A percentile compares a stretch with the other conserved stretches of the same genome.
Evolutionary conservation across 2,888 invertebrate genomes (phyloP).

Genomic region (Eupeodes luniger): DNA sequence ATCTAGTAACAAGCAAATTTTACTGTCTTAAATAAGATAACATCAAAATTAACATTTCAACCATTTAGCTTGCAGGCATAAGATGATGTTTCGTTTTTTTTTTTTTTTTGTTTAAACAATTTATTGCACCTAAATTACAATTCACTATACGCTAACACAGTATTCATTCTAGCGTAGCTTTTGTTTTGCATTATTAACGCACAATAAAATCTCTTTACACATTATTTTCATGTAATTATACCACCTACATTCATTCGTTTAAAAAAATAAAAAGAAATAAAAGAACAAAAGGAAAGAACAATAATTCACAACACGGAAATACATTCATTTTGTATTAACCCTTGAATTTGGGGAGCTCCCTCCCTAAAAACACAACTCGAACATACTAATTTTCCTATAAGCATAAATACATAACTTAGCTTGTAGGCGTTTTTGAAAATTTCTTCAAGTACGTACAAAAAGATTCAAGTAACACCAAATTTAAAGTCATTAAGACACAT

Average conservation of each 20-base stretch:
- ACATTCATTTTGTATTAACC: background rate
- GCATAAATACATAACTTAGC: background rate
- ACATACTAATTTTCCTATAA: background rate
- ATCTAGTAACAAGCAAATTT: too few relatives aligned
- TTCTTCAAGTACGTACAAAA: background rate
- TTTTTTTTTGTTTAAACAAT: background rate
- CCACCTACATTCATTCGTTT: background rate
- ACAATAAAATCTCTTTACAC: constrained; percentile 51
- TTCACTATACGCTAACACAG: constrained; percentile 31
- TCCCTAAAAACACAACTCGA: background rate
- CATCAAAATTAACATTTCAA: constrained; percentile 1
- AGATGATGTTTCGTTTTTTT: constrained; percentile 7
- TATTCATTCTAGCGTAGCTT: constrained; percentile 52
- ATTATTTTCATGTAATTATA: constrained; percentile 10
- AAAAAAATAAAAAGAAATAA: background rate
- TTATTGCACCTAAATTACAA: constrained; percentile 32
- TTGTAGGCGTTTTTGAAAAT: background rate
- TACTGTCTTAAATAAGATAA: background rate
- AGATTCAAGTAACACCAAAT: constrained; percentile 29
- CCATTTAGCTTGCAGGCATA: constrained; percentile 19
- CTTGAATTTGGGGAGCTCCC: constrained; percentile 5
- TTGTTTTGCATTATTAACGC: constrained; percentile 19
- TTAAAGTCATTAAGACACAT: constrained; percentile 28
- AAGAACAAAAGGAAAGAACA: constrained; percentile 23
- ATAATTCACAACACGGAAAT: constrained; percentile 10